Evolutionary conservation across 2,797 vertebrate genomes (phyloP).

Genomic region (Peromyscus aztecus): DNA sequence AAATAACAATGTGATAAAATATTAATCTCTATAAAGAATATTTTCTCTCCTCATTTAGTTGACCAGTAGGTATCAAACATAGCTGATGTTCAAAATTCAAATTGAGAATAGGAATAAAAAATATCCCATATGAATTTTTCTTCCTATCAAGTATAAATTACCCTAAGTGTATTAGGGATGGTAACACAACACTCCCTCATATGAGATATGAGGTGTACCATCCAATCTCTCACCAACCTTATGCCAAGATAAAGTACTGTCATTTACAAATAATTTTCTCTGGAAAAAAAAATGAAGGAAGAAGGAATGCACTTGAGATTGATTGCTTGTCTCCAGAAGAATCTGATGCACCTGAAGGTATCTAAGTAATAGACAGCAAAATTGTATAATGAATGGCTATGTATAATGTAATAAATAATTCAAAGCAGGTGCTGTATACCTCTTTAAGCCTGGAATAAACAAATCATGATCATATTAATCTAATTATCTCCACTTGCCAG

Average conservation of each 20-base stretch:
- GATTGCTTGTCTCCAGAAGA: background rate
- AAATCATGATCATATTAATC: background rate
- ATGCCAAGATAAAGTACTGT: background rate
- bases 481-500: conserved; percentile 9
- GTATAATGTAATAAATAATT: background rate
- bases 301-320: background rate
- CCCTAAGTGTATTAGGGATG: background rate
- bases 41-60: conserved; percentile 3
- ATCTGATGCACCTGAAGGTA: background rate
- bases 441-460: background rate
- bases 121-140: background rate
- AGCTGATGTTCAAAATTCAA: conserved; percentile 70
- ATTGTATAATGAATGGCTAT: conserved; percentile 51
- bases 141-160: background rate
- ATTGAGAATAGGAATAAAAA: background rate
- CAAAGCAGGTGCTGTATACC: background rate
- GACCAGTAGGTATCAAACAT: background rate
- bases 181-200: background rate
- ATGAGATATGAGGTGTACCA: background rate
- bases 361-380: conserved; percentile 17
- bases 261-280: background rate
- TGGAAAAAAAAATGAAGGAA: background rate
- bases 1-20: conserved; percentile 58
- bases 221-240: fast-evolving
- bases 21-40: conserved; percentile 3